A percentile compares a stretch with the other conserved stretches of the same genome.
These are phyloP conservation scores for Leptura quadrifasciata DNA, from an alignment of 2,888 invertebrate genomes.

Conservation along the genomic window DNA sequence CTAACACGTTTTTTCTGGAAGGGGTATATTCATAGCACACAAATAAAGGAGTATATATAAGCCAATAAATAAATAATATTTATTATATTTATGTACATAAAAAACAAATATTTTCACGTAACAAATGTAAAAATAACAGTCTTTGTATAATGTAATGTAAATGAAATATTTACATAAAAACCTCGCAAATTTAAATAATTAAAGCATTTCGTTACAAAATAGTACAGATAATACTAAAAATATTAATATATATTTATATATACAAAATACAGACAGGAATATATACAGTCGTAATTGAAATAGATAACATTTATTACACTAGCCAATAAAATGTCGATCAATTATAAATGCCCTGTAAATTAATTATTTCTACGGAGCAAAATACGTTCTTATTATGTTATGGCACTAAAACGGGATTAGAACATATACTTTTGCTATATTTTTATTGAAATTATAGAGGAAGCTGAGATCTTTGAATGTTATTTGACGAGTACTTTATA, in stretches of 20 bases:
- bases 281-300: constrained; percentile 22
- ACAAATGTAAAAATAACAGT: constrained; percentile 33
- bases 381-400: constrained; percentile 10
- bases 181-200: constrained; percentile 35
- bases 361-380: background rate
- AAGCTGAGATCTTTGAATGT: background rate
- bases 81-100: constrained; percentile 36
- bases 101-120: constrained; percentile 36
- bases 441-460: background rate
- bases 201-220: constrained; percentile 33
- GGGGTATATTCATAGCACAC: background rate
- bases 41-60: constrained; percentile 8
- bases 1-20: background rate
- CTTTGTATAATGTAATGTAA: constrained; percentile 29
- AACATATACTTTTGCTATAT: constrained; percentile 5
- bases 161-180: constrained; percentile 43
- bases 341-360: background rate
- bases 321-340: constrained; percentile 42
- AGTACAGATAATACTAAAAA: constrained; percentile 34
- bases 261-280: constrained; percentile 20
- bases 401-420: constrained; percentile 45
- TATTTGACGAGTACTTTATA: background rate
- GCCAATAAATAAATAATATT: constrained; percentile 35
- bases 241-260: constrained; percentile 17
- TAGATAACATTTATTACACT: constrained; percentile 20